Evolutionary conservation across 2,797 vertebrate genomes (phyloP).

Genomic region (Mormyrops attenuatus): DNA sequence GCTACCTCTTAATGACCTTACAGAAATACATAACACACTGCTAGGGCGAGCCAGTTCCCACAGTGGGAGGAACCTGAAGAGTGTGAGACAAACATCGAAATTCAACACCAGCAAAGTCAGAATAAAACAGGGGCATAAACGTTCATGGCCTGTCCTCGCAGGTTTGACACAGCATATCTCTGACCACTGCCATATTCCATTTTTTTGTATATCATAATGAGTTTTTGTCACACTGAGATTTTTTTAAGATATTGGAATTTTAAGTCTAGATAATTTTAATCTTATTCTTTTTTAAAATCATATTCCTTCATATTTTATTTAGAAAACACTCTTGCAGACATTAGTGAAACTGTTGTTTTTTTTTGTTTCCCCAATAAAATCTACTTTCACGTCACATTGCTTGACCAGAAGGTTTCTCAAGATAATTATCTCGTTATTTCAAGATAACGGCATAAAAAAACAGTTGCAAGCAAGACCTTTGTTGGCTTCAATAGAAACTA

Average conservation of each 20-base stretch:
- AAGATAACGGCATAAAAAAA: background rate
- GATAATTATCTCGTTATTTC: background rate
- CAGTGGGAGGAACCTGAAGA: background rate
- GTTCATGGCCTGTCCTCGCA: background rate
- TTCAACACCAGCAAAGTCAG: background rate
- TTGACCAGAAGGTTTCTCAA: background rate
- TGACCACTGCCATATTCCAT: background rate
- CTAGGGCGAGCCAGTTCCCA: background rate
- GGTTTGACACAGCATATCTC: background rate
- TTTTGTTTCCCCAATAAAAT: background rate
- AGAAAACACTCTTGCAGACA: background rate
- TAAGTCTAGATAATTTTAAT: background rate
- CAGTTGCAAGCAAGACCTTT: background rate
- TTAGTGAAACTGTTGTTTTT: background rate
- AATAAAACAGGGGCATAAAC: constrained; percentile 1
- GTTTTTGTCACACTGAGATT: background rate
- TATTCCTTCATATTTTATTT: background rate
- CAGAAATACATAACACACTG: background rate
- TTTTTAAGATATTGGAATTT: background rate
- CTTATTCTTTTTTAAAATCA: background rate
- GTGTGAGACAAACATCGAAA: constrained; percentile 7
- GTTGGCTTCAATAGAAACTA: background rate
- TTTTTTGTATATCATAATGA: background rate
- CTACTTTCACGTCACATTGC: background rate
- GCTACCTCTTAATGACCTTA: background rate